Conservation (phyloP, 53 echinoderm and acorn worm genomes). For the Pentamera pediparva region DNA sequence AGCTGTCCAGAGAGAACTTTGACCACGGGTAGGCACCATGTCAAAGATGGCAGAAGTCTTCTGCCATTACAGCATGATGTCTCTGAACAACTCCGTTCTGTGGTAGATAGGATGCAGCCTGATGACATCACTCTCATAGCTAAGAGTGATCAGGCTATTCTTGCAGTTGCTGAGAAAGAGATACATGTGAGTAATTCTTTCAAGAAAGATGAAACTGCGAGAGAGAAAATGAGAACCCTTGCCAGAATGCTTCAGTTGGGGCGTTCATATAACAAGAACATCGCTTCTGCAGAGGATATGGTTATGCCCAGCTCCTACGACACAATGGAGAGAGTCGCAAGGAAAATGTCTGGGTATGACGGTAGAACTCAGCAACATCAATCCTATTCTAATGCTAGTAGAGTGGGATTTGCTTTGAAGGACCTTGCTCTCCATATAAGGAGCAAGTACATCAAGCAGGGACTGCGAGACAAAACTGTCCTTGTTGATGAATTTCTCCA, state of each 20-base stretch:
- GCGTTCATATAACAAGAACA: background rate
- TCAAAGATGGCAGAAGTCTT: slow-evolving; percentile 2
- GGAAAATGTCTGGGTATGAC: slow-evolving; percentile 33
- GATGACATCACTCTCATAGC: slow-evolving; percentile 11
- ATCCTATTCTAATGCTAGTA: slow-evolving; percentile 14
- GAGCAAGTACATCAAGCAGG: background rate
- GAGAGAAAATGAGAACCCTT: slow-evolving; percentile 38
- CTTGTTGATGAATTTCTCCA: slow-evolving; percentile 30
- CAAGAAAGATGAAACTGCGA: slow-evolving; percentile 13
- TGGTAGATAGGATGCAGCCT: background rate
- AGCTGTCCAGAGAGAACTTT: background rate
- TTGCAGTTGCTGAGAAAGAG: slow-evolving; percentile 2
- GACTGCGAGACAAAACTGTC: background rate
- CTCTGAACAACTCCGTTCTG: background rate
- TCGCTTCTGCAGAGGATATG: slow-evolving; percentile 11
- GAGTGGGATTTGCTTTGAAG: slow-evolving; percentile 27
- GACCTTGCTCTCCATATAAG: slow-evolving; percentile 7
- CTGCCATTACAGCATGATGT: slow-evolving; percentile 1
- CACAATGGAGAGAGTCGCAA: background rate
- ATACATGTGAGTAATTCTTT: background rate
- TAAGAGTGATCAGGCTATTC: slow-evolving; percentile 23
- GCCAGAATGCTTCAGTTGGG: slow-evolving; percentile 17
- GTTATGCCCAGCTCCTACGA: slow-evolving; percentile 21
- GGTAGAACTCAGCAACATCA: background rate
- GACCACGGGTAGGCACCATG: background rate